A percentile compares a stretch with the other conserved stretches of the same genome.
Evolutionary conservation across 2,113 vertebrate species (phyloP).

Genomic region (Xiphophorus hellerii): DNA sequence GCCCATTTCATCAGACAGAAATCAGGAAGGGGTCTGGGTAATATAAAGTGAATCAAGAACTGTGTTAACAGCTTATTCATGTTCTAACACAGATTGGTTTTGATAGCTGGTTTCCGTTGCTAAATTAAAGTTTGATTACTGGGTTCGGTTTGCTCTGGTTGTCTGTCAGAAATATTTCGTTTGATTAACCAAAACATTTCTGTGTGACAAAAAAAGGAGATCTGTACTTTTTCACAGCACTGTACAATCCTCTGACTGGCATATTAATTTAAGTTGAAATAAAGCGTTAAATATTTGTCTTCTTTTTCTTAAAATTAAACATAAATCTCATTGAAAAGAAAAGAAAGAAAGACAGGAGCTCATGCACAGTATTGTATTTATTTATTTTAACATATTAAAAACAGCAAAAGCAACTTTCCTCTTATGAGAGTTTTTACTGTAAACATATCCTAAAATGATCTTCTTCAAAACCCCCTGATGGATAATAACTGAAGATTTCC

Average conservation of each 20-base stretch:
- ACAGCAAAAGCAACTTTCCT: constrained; percentile 65
- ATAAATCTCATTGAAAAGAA: background rate
- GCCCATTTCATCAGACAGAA: no score
- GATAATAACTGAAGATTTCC: constrained; percentile 20
- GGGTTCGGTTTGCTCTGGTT: background rate
- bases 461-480: constrained; percentile 17
- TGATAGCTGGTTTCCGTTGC: no score
- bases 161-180: constrained; percentile 4
- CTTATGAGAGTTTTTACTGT: constrained; percentile 56
- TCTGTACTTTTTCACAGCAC: no score
- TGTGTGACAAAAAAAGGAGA: no score
- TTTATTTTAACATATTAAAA: constrained; percentile 66
- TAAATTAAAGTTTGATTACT: no score
- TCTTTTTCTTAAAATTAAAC: background rate
- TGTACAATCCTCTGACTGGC: constrained; percentile 11
- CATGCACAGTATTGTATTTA: constrained; percentile 58
- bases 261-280: constrained; percentile 61
- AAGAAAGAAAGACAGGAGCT: constrained; percentile 25
- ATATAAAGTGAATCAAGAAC: no score
- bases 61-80: no score
- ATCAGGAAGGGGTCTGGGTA: no score
- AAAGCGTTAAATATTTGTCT: constrained; percentile 40
- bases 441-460: constrained; percentile 66
- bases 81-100: no score
- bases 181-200: no score